These are phyloP conservation scores for human DNA, from an alignment of 2,113 vertebrate species.

Conservation along the genomic window GRCh38 chr5:165290001-165290500, in stretches of 20 bases:
- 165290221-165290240: slow-evolving; percentile 79
- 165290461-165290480: slow-evolving; percentile 72
- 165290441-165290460: slow-evolving; percentile 77
- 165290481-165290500: slow-evolving; percentile 81
- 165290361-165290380: slow-evolving; percentile 63
- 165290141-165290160: slow-evolving; percentile 77
- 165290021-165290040: neutral
- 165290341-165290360: slow-evolving; percentile 73
- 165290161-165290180: slow-evolving; percentile 81
- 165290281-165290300: slow-evolving; percentile 68
- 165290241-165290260: slow-evolving; percentile 69
- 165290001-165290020: neutral
- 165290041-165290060: neutral
- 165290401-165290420: slow-evolving; percentile 71
- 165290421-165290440: slow-evolving; percentile 74
- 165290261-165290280: slow-evolving; percentile 47
- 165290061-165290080: neutral
- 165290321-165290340: slow-evolving; percentile 68
- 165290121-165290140: slow-evolving; percentile 69
- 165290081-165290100: slow-evolving; percentile 27
- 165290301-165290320: slow-evolving; percentile 68
- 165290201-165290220: slow-evolving; percentile 80
- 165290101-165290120: slow-evolving; percentile 81
- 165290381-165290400: slow-evolving; percentile 71
- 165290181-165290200: slow-evolving; percentile 73